Percentiles rank a stretch among this genome's conserved stretches.
Conservation (phyloP, 2,113 vertebrate genomes). For the Thalassarche chlororhynchos region DNA sequence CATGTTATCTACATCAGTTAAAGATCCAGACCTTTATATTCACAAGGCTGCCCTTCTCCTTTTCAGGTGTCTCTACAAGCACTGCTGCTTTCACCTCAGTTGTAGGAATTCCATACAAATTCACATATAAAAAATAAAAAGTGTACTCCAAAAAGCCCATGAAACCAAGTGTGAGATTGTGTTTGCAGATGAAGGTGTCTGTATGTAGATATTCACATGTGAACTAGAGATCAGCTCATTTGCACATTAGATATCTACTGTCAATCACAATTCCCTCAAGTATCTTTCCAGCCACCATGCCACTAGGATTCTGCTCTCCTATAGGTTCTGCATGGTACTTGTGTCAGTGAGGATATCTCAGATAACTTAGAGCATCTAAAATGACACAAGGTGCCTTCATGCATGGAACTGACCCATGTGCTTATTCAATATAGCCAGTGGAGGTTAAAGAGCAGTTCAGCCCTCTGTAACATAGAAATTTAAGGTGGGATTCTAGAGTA, state of each 20-base stretch:
- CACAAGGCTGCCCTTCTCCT: background rate
- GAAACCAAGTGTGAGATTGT: background rate
- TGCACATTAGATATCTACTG: background rate
- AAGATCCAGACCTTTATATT: background rate
- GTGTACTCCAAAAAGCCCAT: background rate
- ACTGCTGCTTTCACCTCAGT: background rate
- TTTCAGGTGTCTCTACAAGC: background rate
- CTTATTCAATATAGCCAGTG: background rate
- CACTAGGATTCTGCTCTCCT: background rate
- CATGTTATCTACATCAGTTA: background rate
- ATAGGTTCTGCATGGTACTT: background rate
- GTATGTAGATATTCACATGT: background rate
- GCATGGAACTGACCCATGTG: background rate
- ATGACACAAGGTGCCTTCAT: background rate
- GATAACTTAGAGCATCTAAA: background rate
- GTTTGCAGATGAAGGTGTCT: background rate
- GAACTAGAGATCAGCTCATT: background rate
- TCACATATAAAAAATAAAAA: background rate
- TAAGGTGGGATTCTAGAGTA: background rate
- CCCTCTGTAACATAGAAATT: background rate
- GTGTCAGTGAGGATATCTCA: background rate
- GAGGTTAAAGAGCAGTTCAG: background rate
- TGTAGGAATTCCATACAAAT: background rate
- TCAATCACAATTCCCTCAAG: background rate
- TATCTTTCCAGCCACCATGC: background rate